Evolutionary conservation across 1,140 invertebrate species (phyloP), one percentile per base, ranked within the genome.

Genomic region (Ooceraea biroi): DNA sequence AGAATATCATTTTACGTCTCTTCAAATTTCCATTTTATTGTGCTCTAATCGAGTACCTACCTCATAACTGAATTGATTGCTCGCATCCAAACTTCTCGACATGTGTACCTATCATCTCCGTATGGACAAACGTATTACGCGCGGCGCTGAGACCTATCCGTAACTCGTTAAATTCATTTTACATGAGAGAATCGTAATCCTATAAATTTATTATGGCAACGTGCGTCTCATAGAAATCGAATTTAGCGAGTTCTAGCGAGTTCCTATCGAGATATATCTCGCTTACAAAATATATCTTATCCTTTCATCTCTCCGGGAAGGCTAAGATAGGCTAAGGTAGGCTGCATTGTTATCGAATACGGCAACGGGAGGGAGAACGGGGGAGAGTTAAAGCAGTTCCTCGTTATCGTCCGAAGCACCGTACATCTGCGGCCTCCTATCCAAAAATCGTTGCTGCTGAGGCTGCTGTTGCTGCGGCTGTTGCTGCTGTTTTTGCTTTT

Each of bases 371-470:
- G 48, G 65, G 22, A 27, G 14, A 72, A 83, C 14, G 17, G 46
- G 41, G 44, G 66, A 73, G 57, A 68, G 65, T 94, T 91, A 94
- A 30, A 94, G 92, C 83, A 94, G 89, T 90, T 94, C 94, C 85
- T 94, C 94, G 87, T 92, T 94, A 89, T 94, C 94, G 83, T 94
- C 93, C 77, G 92, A 89, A 83, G 88, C 90, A 82, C 94, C 92
- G 87, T 94, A 94, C 93, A 94, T 94, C 88, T 94, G 93, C 14
- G 94, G 94, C 86, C 89, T 92, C 72, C 92, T 90, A 61, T 92
- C 92, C 10, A 88, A 89, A 60, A 77, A 86, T 30, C 89, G 91
- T 46, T 91, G 89, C 50, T 88, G 36, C 36, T 36, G 36, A 36
- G 36, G 90, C 36, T 73, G 89, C 19, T 88, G 90, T 48, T 91